Percentiles rank a stretch among this genome's conserved stretches.
phyloP scores from a whole-genome alignment of 2,888 invertebrate genomes.

The Drosophila paramelanica region DNA sequence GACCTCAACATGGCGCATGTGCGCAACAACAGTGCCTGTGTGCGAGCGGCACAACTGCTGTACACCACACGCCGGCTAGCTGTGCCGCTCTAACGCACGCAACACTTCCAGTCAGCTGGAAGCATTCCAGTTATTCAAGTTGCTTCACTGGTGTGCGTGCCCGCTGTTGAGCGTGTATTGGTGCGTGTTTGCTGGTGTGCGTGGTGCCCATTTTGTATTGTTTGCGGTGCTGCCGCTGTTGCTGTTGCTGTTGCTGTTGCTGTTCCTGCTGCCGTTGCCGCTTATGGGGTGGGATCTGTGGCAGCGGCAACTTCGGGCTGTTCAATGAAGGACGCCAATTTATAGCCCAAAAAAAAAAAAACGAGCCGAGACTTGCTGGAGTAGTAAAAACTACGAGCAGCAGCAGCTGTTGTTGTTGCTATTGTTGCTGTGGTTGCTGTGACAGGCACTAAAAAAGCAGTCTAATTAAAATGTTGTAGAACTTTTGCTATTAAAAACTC shows the following conservation, averaged over 20 bases:
- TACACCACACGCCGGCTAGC: conserved; percentile 13
- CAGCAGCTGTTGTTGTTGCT: conserved; percentile 21
- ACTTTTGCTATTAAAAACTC: conserved; percentile 53
- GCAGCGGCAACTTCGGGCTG: conserved; percentile 47
- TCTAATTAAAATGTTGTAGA: conserved; percentile 70
- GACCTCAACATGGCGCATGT: conserved; percentile 79
- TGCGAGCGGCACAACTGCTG: conserved; percentile 44
- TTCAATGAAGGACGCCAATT: conserved; percentile 85
- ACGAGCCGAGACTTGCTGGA: conserved; percentile 32
- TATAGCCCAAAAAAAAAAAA: conserved; percentile 69
- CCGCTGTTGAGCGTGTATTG: conserved; percentile 30
- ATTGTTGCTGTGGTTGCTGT: conserved; percentile 18
- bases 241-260: conserved; percentile 9
- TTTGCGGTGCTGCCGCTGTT: conserved; percentile 19
- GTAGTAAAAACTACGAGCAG: conserved; percentile 50
- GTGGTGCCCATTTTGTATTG: conserved; percentile 72
- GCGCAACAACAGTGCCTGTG: conserved; percentile 17
- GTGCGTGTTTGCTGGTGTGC: conserved; percentile 44
- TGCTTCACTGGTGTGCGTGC: conserved; percentile 55
- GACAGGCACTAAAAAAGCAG: conserved; percentile 53
- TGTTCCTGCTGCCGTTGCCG: conserved; percentile 2
- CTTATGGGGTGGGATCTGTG: conserved; percentile 11
- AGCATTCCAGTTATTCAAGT: conserved; percentile 51
- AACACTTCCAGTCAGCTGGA: conserved; percentile 57
- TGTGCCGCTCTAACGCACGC: conserved; percentile 40